A percentile compares a stretch with the other conserved stretches of the same genome.
Conservation (phyloP, 1,140 invertebrate genomes). For the Palaemon carinicauda region DNA sequence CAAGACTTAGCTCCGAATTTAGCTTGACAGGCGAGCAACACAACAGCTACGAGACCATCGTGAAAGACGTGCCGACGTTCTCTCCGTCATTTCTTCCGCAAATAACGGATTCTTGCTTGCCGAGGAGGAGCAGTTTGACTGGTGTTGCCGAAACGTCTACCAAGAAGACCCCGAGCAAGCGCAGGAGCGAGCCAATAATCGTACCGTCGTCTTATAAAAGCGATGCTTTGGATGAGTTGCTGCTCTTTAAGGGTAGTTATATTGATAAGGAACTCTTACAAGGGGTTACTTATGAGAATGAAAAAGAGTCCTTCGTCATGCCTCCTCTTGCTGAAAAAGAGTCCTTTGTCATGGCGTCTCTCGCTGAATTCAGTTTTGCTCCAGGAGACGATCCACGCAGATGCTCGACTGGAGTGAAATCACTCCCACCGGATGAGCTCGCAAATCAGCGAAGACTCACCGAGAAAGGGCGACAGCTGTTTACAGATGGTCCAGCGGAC, state of each 20-base stretch:
- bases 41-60: slow-evolving; percentile 16
- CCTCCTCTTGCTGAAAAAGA: slow-evolving; percentile 23
- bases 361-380: slow-evolving; percentile 49
- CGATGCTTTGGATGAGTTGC: slow-evolving; percentile 17
- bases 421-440: slow-evolving; percentile 30
- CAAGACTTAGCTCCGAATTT: slow-evolving; percentile 31
- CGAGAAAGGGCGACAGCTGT: slow-evolving; percentile 29
- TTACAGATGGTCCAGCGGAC: background rate
- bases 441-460: slow-evolving; percentile 6
- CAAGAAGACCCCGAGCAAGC: background rate
- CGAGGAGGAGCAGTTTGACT: background rate
- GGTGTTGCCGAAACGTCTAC: background rate
- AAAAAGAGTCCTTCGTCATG: slow-evolving; percentile 24
- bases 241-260: slow-evolving; percentile 4
- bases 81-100: slow-evolving; percentile 16
- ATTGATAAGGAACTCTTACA: background rate
- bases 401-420: slow-evolving; percentile 51
- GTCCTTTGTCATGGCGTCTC: slow-evolving; percentile 29
- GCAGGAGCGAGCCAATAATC: background rate
- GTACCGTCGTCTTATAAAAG: background rate
- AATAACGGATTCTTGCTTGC: slow-evolving; percentile 1
- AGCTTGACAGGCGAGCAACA: background rate
- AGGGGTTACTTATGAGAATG: background rate
- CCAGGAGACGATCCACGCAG: slow-evolving; percentile 37
- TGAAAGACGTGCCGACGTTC: slow-evolving; percentile 31